Conservation (phyloP, 2,888 invertebrate species). For the Lucinisca nassula region DNA sequence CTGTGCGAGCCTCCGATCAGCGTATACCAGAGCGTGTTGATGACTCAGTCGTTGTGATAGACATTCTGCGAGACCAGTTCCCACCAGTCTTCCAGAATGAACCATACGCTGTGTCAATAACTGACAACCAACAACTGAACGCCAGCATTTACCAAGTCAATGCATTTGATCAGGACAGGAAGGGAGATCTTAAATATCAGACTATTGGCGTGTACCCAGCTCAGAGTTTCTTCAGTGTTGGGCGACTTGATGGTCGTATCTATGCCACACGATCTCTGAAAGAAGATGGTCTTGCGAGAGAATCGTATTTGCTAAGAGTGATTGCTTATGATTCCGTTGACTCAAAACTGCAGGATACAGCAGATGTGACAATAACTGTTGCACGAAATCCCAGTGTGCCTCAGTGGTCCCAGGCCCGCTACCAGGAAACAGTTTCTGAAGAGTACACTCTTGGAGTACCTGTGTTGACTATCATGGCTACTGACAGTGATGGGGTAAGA, state of each 20-base stretch:
- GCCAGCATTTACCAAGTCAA: conserved; percentile 70
- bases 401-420: conserved; percentile 47
- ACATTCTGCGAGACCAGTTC: conserved; percentile 75
- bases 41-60: conserved; percentile 68
- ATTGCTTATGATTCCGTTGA: conserved; percentile 67
- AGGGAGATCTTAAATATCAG: conserved; percentile 80
- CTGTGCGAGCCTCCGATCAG: conserved; percentile 75
- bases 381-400: conserved; percentile 66
- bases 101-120: conserved; percentile 68
- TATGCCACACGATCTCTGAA: conserved; percentile 63
- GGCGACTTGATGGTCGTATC: conserved; percentile 67
- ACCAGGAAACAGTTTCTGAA: conserved; percentile 66
- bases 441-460: conserved; percentile 66
- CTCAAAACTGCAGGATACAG: conserved; percentile 50
- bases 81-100: conserved; percentile 77
- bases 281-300: conserved; percentile 73
- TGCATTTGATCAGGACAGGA: conserved; percentile 75
- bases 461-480: conserved; percentile 71
- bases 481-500: conserved; percentile 75
- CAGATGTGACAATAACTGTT: conserved; percentile 64
- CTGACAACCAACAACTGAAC: conserved; percentile 74
- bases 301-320: conserved; percentile 68
- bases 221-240: conserved; percentile 79
- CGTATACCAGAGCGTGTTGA: conserved; percentile 76
- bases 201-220: conserved; percentile 80